Conservation (phyloP, 2,888 invertebrate species). For the Odontocerum albicorne region DNA sequence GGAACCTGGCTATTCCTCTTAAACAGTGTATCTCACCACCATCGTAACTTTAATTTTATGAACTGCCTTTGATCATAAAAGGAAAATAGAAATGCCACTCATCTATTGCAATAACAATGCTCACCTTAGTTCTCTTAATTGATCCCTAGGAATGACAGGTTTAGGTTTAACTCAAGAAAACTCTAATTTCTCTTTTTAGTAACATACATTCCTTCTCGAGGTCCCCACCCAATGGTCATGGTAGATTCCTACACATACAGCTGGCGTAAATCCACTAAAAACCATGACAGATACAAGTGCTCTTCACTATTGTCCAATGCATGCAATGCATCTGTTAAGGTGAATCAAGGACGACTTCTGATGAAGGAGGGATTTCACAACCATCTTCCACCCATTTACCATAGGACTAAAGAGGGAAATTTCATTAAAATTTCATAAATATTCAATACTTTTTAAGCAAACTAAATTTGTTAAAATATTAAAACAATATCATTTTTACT, state of each 20-base stretch:
- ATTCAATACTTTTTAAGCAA: too few species aligned
- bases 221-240: background rate
- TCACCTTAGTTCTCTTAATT: too few species aligned
- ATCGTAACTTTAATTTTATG: too few species aligned
- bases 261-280: background rate
- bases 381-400: background rate
- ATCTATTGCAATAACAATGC: too few species aligned
- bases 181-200: background rate
- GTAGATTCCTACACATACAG: background rate
- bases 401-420: background rate
- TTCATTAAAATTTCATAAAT: background rate
- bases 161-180: too few species aligned
- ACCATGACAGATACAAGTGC: background rate
- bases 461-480: too few species aligned
- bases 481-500: too few species aligned
- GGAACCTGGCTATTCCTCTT: too few species aligned
- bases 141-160: too few species aligned
- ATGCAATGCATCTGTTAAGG: background rate
- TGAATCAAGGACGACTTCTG: background rate
- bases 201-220: background rate
- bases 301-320: background rate
- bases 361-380: background rate
- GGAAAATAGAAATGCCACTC: too few species aligned
- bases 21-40: too few species aligned
- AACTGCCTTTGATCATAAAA: too few species aligned